Conservation (phyloP, 2,888 invertebrate genomes). For the Phaonia tiefii region DNA sequence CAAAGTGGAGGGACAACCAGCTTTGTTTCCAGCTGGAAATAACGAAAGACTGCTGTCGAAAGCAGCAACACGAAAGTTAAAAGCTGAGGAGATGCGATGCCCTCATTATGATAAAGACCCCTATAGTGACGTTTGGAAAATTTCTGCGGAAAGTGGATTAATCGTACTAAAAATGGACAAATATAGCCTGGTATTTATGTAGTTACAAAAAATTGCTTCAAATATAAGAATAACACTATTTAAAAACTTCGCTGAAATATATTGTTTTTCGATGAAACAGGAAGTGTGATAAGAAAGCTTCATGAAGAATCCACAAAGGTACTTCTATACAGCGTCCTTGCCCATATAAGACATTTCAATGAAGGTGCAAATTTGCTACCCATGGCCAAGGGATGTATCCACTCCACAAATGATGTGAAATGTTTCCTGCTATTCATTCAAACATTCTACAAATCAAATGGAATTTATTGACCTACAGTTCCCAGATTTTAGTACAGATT, state of each 20-base stretch:
- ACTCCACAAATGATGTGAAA: slow-evolving; percentile 26
- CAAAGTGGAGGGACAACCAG: background rate
- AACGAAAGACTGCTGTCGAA: background rate
- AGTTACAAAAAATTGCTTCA: background rate
- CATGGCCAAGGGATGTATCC: slow-evolving; percentile 6
- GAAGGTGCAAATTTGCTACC: background rate
- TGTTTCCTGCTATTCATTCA: background rate
- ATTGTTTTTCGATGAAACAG: no score
- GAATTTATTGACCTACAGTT: slow-evolving; percentile 25
- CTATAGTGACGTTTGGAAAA: background rate
- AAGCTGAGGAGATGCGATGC: slow-evolving; percentile 3
- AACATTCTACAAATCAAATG: slow-evolving; percentile 19
- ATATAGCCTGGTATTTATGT: background rate
- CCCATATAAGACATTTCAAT: background rate
- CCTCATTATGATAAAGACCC: background rate
- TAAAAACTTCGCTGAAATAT: no score
- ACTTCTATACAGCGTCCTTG: background rate
- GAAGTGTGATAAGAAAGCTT: background rate
- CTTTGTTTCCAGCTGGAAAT: background rate
- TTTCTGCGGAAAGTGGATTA: background rate
- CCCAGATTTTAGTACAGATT: slow-evolving; percentile 26
- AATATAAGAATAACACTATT: background rate
- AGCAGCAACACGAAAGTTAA: background rate
- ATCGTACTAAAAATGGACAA: background rate
- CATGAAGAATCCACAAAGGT: background rate